Base-by-base conservation (phyloP, 92 coral and sea anemone species). In the Phenganax marumi region DNA sequence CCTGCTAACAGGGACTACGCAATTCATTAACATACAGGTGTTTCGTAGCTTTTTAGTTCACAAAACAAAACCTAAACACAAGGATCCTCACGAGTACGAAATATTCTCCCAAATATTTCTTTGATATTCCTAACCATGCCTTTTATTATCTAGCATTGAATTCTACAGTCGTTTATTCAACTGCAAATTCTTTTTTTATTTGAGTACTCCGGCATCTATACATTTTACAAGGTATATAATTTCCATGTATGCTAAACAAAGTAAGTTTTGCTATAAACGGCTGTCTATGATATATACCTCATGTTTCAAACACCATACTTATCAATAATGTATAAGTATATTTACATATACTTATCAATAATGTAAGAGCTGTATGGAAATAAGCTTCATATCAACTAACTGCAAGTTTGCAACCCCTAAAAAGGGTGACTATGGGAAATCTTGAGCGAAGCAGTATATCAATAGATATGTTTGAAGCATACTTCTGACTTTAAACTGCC, bases 1-100 rank as follows among this genome's bases (percentile, higher is more conserved):
- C 68, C 68, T 76, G 81, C 81, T 76, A 52, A 76, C 54, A 47
- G 43, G 52, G 49, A 19, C 81, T 76, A 25, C 49, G 68, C 53
- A 55, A 23, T 50, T 17, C 22, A 5, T 33, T 14, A 55, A 76
- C n/a, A 33, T 33, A 5, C 81, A 76, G 81, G 68, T 76, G 81
- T 56, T 76, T 76, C 50, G 81, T 26, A 68, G 81, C 26, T 25
- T 74, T 47, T 10, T 8, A 25, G 19, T 25, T 52, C 18, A 51
- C 77, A 74, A 39, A 23, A 51, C 23, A 52, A 18, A 8, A 51
- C 26, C 60, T 17, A 12, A 6, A 10, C 0, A 0, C 48, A 66
- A 66, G 14, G 17, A 25, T 66, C 43, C n/a, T 25, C 4, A 12
- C 18, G 49, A 10, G 8, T 7, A 7, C 65, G 21, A 58, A 12